Conservation (phyloP, 1,140 invertebrate species). For the Sitophilus oryzae region DNA sequence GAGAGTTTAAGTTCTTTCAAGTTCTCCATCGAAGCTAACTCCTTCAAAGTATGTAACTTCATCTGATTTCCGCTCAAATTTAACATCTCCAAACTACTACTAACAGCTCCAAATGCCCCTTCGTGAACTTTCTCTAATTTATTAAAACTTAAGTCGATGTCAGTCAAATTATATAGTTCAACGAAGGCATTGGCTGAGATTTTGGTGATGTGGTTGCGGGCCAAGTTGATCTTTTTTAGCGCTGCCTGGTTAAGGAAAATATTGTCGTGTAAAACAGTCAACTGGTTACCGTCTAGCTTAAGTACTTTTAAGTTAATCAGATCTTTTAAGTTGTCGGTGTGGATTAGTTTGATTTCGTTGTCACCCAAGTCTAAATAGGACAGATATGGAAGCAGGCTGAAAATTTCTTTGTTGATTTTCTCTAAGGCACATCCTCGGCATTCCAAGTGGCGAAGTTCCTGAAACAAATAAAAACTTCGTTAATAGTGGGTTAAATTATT, state of each 20-base stretch:
- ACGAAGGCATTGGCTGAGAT: conserved; percentile 59
- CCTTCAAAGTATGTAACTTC: conserved; percentile 42
- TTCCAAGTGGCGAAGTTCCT: conserved; percentile 60
- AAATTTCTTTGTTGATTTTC: conserved; percentile 66
- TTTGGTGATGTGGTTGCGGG: conserved; percentile 62
- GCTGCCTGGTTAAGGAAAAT: conserved; percentile 58
- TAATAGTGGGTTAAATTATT: not conserved
- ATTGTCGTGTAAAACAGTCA: conserved; percentile 61
- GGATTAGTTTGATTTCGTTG: conserved; percentile 67
- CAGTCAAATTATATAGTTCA: conserved; percentile 57
- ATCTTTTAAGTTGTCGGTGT: conserved; percentile 61
- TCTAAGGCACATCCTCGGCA: conserved; percentile 63
- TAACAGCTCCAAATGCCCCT: conserved; percentile 51
- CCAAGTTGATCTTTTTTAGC: conserved; percentile 53
- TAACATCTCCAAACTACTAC: conserved; percentile 54
- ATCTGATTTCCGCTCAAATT: conserved; percentile 61
- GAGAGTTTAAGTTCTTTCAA: conserved; percentile 55
- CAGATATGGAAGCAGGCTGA: conserved; percentile 59
- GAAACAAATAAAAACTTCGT: conserved; percentile 36
- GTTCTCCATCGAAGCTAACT: conserved; percentile 50
- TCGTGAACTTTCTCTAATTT: conserved; percentile 59
- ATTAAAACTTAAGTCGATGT: conserved; percentile 67
- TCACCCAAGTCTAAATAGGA: conserved; percentile 67
- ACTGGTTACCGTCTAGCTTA: conserved; percentile 66
- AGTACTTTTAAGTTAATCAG: conserved; percentile 60